phyloP scores from a whole-genome alignment of 2,113 vertebrate species.

The Microtus pennsylvanicus region DNA sequence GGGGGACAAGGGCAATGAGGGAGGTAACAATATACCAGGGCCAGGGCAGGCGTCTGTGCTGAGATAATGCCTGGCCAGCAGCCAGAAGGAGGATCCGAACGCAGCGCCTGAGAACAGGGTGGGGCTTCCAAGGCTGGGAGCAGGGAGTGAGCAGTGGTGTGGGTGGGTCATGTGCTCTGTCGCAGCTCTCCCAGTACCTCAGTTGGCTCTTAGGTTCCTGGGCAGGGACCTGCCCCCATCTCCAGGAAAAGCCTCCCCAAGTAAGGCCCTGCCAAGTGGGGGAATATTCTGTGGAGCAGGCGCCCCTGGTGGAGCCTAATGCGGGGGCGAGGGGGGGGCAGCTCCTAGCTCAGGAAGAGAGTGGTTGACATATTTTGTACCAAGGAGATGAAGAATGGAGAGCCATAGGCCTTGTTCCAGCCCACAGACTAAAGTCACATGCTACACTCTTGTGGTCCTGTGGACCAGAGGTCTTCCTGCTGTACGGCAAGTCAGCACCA shows the following conservation, averaged over 20 bases:
- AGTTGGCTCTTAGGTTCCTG: neutral
- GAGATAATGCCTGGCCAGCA: neutral
- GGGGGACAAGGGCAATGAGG: neutral
- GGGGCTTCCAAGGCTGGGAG: neutral
- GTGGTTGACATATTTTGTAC: neutral
- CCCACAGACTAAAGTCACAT: neutral
- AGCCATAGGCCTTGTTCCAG: neutral
- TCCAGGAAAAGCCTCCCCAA: neutral
- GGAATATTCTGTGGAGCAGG: neutral
- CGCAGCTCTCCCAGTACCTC: neutral
- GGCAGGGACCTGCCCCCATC: neutral
- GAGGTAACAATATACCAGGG: neutral
- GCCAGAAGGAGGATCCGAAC: neutral
- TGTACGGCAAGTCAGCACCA: neutral
- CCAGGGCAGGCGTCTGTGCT: neutral
- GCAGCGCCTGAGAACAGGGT: neutral
- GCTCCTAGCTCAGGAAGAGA: neutral
- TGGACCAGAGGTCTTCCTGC: neutral
- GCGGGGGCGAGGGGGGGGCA: fast-evolving
- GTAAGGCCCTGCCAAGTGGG: neutral
- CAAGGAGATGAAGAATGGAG: neutral
- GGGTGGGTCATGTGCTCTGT: neutral
- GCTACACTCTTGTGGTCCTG: neutral
- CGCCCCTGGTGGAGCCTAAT: too few species aligned
- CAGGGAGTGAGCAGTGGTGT: neutral